Evolutionary conservation across 2,888 invertebrate species (phyloP).

Genomic region (Drosophila planitibia): DNA sequence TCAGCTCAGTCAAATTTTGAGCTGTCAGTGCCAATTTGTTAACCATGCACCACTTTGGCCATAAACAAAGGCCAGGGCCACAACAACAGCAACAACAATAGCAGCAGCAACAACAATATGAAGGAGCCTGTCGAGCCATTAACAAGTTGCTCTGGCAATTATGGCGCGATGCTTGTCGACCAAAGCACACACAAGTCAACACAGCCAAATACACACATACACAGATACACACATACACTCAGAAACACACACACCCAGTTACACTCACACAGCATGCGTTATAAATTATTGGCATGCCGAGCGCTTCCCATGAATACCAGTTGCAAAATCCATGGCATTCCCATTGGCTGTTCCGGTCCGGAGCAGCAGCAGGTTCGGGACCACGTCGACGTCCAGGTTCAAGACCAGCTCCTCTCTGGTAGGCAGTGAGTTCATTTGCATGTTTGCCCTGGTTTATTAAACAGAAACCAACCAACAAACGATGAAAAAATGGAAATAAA

Average conservation of each 20-base stretch:
- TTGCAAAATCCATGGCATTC: constrained; percentile 45
- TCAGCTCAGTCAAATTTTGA: constrained; percentile 41
- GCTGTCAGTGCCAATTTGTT: constrained; percentile 43
- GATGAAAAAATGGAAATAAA: constrained; percentile 6
- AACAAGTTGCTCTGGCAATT: constrained; percentile 65
- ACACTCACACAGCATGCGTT: constrained; percentile 21
- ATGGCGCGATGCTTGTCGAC: constrained; percentile 53
- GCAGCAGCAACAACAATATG: constrained; percentile 17
- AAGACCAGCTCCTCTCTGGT: constrained; percentile 16
- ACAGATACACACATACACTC: neutral
- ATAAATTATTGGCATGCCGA: constrained; percentile 63
- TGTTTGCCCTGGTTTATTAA: constrained; percentile 54
- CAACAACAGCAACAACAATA: constrained; percentile 13
- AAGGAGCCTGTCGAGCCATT: constrained; percentile 52
- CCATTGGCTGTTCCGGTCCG: constrained; percentile 25
- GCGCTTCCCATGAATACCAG: constrained; percentile 54
- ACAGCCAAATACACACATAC: constrained; percentile 21
- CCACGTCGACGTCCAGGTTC: constrained; percentile 23
- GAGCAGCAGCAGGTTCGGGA: constrained; percentile 14
- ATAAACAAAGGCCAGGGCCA: constrained; percentile 43
- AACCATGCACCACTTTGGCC: constrained; percentile 34
- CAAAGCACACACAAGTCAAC: constrained; percentile 43
- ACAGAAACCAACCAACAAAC: constrained; percentile 25
- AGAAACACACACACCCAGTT: constrained; percentile 4
- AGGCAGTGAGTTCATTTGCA: constrained; percentile 51